Evolutionary conservation across 2,113 vertebrate species (phyloP).

Genomic region (Plecotus auritus): DNA sequence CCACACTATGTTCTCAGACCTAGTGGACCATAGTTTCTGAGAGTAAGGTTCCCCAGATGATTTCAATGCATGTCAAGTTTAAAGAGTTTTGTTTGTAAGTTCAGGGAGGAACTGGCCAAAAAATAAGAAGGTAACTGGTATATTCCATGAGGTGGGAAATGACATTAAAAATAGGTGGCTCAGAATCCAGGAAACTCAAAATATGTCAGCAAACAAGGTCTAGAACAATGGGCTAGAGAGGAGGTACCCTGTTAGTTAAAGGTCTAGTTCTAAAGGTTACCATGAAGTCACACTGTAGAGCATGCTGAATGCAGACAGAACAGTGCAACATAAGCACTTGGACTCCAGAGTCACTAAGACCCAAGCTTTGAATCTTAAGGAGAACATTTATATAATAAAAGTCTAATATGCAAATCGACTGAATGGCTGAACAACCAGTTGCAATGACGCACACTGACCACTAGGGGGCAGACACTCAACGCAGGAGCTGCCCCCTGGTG

Average conservation of each 20-base stretch:
- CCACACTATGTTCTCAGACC: neutral
- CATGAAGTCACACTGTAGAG: neutral
- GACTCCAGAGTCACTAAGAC: too few species aligned
- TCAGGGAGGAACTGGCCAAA: neutral
- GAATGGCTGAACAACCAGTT: too few species aligned
- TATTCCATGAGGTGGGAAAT: neutral
- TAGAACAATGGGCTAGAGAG: neutral
- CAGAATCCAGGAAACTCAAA: neutral
- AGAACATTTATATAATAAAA: too few species aligned
- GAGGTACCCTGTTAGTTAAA: neutral
- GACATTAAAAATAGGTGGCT: neutral
- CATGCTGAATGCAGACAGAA: neutral
- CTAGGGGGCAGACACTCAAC: too few species aligned
- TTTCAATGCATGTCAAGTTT: neutral
- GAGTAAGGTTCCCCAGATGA: neutral
- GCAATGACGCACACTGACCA: too few species aligned
- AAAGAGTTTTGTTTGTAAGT: neutral
- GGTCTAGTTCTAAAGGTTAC: neutral
- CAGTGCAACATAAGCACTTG: fast-evolving
- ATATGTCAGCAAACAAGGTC: neutral
- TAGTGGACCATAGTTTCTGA: neutral
- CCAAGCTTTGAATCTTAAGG: too few species aligned
- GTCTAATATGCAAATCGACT: too few species aligned
- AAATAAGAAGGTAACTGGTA: neutral
- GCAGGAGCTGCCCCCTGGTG: too few species aligned